Evolutionary conservation across 2,888 invertebrate genomes (phyloP).

Genomic region (Palloptera scutellata): DNA sequence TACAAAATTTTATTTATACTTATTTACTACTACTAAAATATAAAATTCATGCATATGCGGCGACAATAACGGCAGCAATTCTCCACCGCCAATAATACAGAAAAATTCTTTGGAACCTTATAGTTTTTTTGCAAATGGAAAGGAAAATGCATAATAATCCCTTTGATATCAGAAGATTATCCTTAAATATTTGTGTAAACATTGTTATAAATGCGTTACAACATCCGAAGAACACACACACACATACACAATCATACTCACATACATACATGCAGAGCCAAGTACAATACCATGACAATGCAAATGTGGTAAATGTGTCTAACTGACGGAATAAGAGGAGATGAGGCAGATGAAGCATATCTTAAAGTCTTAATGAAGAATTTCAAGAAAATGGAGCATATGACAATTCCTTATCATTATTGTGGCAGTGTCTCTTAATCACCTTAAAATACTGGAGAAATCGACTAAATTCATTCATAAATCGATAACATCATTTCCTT

Average conservation of each 20-base stretch:
- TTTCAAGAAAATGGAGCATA: conserved; percentile 6
- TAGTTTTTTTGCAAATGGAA: conserved; percentile 21
- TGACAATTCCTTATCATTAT: conserved; percentile 6
- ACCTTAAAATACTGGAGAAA: no score
- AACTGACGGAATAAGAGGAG: conserved; percentile 10
- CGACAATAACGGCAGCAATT: conserved; percentile 9
- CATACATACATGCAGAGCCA: background rate
- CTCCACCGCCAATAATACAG: conserved; percentile 1
- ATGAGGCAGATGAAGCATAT: background rate
- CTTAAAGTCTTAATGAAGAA: background rate
- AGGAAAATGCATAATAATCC: conserved; percentile 62
- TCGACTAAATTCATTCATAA: no score
- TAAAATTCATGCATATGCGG: conserved; percentile 14
- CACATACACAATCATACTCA: background rate
- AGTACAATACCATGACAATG: conserved; percentile 51
- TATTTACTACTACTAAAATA: conserved; percentile 17
- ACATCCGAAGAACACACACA: background rate
- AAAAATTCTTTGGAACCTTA: conserved; percentile 17
- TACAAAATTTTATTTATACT: conserved; percentile 18
- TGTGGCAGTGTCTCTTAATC: background rate
- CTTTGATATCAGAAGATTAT: conserved; percentile 61
- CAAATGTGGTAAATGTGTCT: conserved; percentile 40
- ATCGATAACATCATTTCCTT: no score
- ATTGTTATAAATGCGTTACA: conserved; percentile 58
- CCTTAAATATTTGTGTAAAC: conserved; percentile 62